Base-by-base conservation (phyloP, 2,113 vertebrate species). In the Pollimyrus isidori region DNA sequence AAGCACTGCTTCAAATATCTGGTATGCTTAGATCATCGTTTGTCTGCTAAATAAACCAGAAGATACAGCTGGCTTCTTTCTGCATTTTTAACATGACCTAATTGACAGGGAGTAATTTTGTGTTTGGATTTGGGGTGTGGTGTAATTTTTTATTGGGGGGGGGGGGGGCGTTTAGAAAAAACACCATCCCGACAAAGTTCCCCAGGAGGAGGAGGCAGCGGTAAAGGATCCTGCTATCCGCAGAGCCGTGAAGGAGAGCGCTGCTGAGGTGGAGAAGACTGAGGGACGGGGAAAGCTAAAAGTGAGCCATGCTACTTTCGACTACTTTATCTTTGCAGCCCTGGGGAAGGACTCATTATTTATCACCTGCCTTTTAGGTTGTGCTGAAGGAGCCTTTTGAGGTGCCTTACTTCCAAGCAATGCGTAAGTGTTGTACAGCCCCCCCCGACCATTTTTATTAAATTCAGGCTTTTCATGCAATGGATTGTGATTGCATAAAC, bases 1-100 rank as follows among this genome's bases (percentile, higher is more conserved):
- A 96, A 95, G 90, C 96, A 96, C 89, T 87, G 92, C 84, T 95
- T 94, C 92, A 94, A 89, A 93, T 96, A 96, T 90, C 80, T 96
- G 92, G 96, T 96, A 90, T 91, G 86, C 39, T 53, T 50, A 23
- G 19, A 30, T 13, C 23, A 42, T 19, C 13, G 11, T 19, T 83
- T 83, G 19, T 48, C 3, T 46, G 35, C 17, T 76, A 15, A 73
- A 30, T 35, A 73, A 76, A 39, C 30, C 13, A 17, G 26, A 39
- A 35, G 69, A 15, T 13, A 15, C 30, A 7, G n/a, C 30, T 35
- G 69, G 69, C 65, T 76, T 39, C 5, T 17, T 76, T 76, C 4
- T 39, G 35, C 26, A 15, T 39, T 39, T 17, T 76, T 39, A 17
- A 17, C 30, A 76, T 39, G 13, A 39, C 35, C 30, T 65, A 39